These are phyloP conservation scores for Aphidius gifuensis DNA, from an alignment of 1,140 invertebrate genomes.

Conservation along the genomic window DNA sequence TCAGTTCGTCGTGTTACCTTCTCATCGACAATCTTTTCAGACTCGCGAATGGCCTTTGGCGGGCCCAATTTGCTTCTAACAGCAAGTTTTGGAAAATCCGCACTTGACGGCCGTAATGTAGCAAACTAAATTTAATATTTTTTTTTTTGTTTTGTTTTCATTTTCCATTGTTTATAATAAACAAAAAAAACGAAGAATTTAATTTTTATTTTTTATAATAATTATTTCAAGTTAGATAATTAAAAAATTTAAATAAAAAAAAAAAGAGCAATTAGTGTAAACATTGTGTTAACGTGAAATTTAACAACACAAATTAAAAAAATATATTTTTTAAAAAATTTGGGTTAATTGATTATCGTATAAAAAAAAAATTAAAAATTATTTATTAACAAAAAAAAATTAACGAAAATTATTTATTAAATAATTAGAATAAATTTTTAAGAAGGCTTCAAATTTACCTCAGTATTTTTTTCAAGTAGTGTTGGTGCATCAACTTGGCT, in stretches of 20 bases:
- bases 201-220: background rate
- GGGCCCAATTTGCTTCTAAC: constrained; percentile 78
- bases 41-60: constrained; percentile 75
- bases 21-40: constrained; percentile 84
- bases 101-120: constrained; percentile 61
- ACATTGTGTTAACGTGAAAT: constrained; percentile 16
- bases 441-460: constrained; percentile 43
- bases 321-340: constrained; percentile 22
- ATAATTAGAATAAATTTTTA: no score
- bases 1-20: constrained; percentile 82
- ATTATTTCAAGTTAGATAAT: background rate
- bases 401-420: background rate
- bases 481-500: constrained; percentile 30
- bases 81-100: constrained; percentile 76
- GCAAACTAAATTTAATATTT: constrained; percentile 43
- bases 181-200: background rate
- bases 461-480: constrained; percentile 49
- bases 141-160: constrained; percentile 2
- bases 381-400: constrained; percentile 13
- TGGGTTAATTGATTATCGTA: constrained; percentile 34
- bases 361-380: constrained; percentile 14
- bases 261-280: constrained; percentile 45
- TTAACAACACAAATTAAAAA: constrained; percentile 31
- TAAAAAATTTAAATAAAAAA: constrained; percentile 23
- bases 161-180: background rate